These are phyloP conservation scores for Pavo muticus DNA, from an alignment of 2,113 vertebrate genomes.

Conservation along the genomic window DNA sequence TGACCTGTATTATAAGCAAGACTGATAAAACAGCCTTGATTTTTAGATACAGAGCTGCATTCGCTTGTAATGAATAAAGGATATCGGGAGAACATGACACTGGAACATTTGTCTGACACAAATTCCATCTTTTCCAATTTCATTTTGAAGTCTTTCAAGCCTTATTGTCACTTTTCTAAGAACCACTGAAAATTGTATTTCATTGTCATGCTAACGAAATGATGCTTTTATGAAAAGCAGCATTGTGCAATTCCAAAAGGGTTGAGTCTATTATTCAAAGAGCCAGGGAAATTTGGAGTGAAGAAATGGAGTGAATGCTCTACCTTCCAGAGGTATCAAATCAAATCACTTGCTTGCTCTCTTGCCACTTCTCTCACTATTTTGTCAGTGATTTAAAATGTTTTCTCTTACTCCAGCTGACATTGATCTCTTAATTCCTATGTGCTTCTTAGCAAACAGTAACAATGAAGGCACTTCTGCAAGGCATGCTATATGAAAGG, in stretches of 20 bases:
- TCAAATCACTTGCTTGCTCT: neutral
- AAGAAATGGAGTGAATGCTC: neutral
- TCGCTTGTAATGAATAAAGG: conserved; percentile 46
- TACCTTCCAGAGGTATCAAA: neutral
- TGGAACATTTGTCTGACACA: conserved; percentile 43
- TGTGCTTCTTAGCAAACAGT: neutral
- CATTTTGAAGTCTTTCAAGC: conserved; percentile 53
- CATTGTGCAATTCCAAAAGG: neutral
- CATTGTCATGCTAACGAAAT: conserved; percentile 56
- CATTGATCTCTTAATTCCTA: neutral
- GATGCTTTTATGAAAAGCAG: conserved; percentile 34
- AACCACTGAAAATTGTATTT: conserved; percentile 57
- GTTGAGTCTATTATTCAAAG: conserved; percentile 1
- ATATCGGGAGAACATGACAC: conserved; percentile 48
- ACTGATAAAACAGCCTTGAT: conserved; percentile 55
- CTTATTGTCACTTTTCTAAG: conserved; percentile 46
- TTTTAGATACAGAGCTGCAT: conserved; percentile 49
- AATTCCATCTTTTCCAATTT: conserved; percentile 50
- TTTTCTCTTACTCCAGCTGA: neutral
- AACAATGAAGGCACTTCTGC: neutral
- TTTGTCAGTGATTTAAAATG: neutral
- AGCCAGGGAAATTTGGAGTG: neutral
- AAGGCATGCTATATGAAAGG: neutral
- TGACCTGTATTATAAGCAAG: conserved; percentile 50
- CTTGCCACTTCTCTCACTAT: neutral